phyloP scores from a whole-genome alignment of 2,888 invertebrate genomes.

The Dynastes maya region DNA sequence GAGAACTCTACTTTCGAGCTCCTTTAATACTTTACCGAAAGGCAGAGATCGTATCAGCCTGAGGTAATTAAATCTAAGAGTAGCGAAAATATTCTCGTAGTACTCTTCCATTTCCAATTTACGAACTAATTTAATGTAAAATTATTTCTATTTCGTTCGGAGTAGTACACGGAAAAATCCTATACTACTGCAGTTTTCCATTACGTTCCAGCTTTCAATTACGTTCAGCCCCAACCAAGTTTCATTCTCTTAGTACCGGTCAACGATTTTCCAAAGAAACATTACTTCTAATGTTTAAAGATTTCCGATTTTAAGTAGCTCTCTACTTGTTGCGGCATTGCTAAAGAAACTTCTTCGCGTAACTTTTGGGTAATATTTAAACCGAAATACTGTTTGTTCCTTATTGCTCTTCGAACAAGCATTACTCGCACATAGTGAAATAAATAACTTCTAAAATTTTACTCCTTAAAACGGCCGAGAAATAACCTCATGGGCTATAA shows the following conservation, averaged over 20 bases:
- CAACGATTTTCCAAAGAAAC: slow-evolving; percentile 27
- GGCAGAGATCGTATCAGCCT: not conserved
- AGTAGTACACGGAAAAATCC: slow-evolving; percentile 6
- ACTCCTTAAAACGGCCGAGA: not conserved
- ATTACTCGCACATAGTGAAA: not conserved
- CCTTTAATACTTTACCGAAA: not conserved
- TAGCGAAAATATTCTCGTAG: not conserved
- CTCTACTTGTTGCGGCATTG: slow-evolving; percentile 27
- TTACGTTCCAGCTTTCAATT: slow-evolving; percentile 22
- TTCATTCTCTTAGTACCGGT: slow-evolving; percentile 27
- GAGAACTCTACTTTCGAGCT: no score
- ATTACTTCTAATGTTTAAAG: slow-evolving; percentile 28
- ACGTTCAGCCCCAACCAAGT: slow-evolving; percentile 2
- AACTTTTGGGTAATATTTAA: not conserved
- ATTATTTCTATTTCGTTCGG: slow-evolving; percentile 8
- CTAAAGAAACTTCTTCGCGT: not conserved
- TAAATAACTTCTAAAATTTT: not conserved
- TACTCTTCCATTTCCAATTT: slow-evolving; percentile 1
- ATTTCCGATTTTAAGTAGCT: slow-evolving; percentile 29
- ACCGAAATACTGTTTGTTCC: not conserved
- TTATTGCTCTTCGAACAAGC: not conserved
- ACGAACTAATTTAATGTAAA: slow-evolving; percentile 19
- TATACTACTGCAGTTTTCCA: not conserved
- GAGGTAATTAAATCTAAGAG: slow-evolving; percentile 27
- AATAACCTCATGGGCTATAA: not conserved